Evolutionary conservation across 2,888 invertebrate genomes (phyloP), one percentile per base, ranked within the genome.

Genomic region (Petrolisthes cinctipes): DNA sequence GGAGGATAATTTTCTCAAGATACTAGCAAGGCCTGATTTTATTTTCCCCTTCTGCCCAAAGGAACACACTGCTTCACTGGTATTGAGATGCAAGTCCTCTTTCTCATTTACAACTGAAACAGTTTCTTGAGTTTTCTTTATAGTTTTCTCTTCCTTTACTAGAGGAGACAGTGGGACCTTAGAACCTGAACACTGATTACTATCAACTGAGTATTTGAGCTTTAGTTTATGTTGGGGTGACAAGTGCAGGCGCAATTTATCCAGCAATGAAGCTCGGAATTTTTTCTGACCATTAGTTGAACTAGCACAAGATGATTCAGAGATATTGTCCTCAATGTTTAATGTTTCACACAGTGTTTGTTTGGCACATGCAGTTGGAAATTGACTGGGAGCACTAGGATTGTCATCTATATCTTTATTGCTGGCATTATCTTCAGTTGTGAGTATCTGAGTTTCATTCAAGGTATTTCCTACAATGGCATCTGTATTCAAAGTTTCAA

Each of bases 241-340:
- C 71, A 86, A 56, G 57, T 86, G 86, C 4, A 81, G 68, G 5
- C 86, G 82, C n/a, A 86, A 66, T 78, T 78, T 86, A n/a, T 68
- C 86, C 11, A 86, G 80, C 14, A 86, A 66, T 6, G 83, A 79
- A 20, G 83, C 6, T 71, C n/a, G 11, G 5, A 20, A 6, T 71
- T 71, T 71, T 20, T n/a, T 71, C 4, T 71, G 71, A 71, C 71
- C 71, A 6, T 71, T 20, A n/a, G 71, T n/a, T 14, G 71, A 71
- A 7, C 71, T 20, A 71, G 20, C 20, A n/a, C 71, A 54, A 23
- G 81, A 66, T 23, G 23, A 23, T 17, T 57, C 66, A 54, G 81
- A 20, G 11, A 82, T 51, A 7, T 66, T 37, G 5, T 82, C 81
- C 14, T 82, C 51, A 37, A 23, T 7, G 9, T 61, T 82, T 17